phyloP scores from a whole-genome alignment of 1,140 invertebrate species.

The Diabrotica undecimpunctata region DNA sequence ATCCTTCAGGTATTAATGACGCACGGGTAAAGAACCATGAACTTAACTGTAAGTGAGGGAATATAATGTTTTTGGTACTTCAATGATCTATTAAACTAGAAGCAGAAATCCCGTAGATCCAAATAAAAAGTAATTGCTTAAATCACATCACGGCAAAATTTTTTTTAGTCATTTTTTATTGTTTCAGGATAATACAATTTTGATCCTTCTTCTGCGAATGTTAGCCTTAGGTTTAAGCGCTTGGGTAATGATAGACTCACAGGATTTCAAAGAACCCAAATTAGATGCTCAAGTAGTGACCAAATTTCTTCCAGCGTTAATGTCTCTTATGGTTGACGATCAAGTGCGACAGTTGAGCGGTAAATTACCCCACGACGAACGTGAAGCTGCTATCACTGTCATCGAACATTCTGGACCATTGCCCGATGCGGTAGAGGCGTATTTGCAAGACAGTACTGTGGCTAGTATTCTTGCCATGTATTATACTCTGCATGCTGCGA shows the following conservation, averaged over 20 bases:
- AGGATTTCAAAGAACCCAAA: conserved; percentile 94
- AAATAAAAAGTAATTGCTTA: no score
- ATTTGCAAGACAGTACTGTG: conserved; percentile 84
- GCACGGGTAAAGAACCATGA: no score
- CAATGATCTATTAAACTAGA: no score
- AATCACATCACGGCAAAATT: no score
- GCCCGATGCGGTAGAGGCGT: conserved; percentile 88
- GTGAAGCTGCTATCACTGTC: conserved; percentile 86
- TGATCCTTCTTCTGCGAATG: conserved; percentile 90
- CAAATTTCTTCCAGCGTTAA: conserved; percentile 90
- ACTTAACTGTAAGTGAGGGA: no score
- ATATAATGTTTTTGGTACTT: no score
- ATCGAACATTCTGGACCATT: conserved; percentile 93
- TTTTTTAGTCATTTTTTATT: no score
- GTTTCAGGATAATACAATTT: conserved; percentile 76
- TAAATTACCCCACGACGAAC: conserved; percentile 89
- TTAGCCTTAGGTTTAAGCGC: conserved; percentile 87
- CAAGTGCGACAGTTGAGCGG: conserved; percentile 80
- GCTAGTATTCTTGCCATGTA: conserved; percentile 93
- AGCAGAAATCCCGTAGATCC: no score
- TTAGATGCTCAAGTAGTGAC: conserved; percentile 88
- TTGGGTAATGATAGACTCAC: conserved; percentile 96
- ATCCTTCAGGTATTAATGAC: no score
- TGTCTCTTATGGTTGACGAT: conserved; percentile 96
- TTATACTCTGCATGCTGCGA: conserved; percentile 84